phyloP scores from a whole-genome alignment of 2,888 invertebrate species.

The Dolomedes plantarius region DNA sequence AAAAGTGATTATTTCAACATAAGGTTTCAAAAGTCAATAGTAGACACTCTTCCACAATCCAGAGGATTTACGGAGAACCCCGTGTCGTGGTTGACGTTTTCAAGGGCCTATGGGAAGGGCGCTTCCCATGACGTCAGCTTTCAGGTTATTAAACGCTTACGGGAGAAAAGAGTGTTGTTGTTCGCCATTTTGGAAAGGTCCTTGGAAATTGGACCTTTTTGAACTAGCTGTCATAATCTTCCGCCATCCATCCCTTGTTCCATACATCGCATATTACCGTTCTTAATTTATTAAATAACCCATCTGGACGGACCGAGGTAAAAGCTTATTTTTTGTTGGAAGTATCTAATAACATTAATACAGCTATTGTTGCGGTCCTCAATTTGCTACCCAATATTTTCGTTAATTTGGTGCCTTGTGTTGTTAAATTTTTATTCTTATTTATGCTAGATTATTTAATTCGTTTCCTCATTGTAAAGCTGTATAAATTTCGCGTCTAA shows the following conservation, averaged over 20 bases:
- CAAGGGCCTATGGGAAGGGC: slow-evolving; percentile 68
- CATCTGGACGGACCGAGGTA: slow-evolving; percentile 72
- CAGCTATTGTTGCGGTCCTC: not conserved
- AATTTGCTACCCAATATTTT: not conserved
- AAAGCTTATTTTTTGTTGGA: slow-evolving; percentile 51
- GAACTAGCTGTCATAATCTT: slow-evolving; percentile 64
- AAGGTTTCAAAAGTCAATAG: too few species aligned
- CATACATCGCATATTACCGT: slow-evolving; percentile 31
- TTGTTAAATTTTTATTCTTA: too few species aligned
- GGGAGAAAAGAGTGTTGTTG: slow-evolving; percentile 67
- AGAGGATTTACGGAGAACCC: not conserved
- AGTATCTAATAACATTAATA: not conserved
- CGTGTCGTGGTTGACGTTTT: slow-evolving; percentile 35
- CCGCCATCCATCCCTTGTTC: slow-evolving; percentile 70
- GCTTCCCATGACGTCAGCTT: slow-evolving; percentile 69
- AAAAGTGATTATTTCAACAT: too few species aligned
- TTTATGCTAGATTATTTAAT: too few species aligned
- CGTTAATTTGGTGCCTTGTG: too few species aligned
- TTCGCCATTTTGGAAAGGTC: slow-evolving; percentile 71
- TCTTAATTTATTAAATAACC: slow-evolving; percentile 59
- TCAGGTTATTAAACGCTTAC: slow-evolving; percentile 72
- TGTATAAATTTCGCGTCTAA: too few species aligned
- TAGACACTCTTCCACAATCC: too few species aligned
- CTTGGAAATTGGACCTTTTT: slow-evolving; percentile 67
- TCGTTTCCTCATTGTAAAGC: too few species aligned